phyloP scores from a whole-genome alignment of 2,888 invertebrate species.

The Leptarthrus brevirostris region DNA sequence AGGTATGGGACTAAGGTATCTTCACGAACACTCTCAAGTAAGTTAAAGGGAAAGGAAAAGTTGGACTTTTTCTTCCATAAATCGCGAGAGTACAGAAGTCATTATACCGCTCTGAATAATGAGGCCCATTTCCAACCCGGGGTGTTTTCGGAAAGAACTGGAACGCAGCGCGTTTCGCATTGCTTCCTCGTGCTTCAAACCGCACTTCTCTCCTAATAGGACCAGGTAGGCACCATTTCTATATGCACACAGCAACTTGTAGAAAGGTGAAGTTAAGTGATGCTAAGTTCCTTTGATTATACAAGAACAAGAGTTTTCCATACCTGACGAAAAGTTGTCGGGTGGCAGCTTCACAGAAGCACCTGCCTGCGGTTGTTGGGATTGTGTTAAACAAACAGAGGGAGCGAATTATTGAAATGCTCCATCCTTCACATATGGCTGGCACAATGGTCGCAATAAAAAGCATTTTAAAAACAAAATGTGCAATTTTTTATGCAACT shows the following conservation, averaged over 20 bases:
- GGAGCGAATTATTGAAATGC: constrained; percentile 20
- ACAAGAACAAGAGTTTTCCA: background rate
- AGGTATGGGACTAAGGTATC: background rate
- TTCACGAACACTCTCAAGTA: constrained; percentile 17
- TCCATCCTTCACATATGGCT: background rate
- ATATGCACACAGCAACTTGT: constrained; percentile 26
- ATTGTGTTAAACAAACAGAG: constrained; percentile 12
- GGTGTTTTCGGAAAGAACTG: background rate
- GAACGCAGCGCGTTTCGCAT: no score
- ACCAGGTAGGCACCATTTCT: constrained; percentile 1
- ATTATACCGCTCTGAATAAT: constrained; percentile 40
- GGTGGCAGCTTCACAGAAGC: constrained; percentile 9
- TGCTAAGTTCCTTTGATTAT: constrained; percentile 33
- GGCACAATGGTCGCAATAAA: constrained; percentile 1
- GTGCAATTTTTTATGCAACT: constrained; percentile 5
- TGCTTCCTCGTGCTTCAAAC: background rate
- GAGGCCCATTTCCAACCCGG: constrained; percentile 2
- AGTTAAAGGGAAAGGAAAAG: background rate
- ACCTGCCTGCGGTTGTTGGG: constrained; percentile 29
- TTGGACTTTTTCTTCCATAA: background rate
- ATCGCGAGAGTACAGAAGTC: constrained; percentile 22
- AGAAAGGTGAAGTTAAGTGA: constrained; percentile 43
- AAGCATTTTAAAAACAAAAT: constrained; percentile 6
- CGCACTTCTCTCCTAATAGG: background rate
- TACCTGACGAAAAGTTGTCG: background rate